Evolutionary conservation across 2,113 vertebrate genomes (phyloP).

Genomic region (Alligator sinensis): DNA sequence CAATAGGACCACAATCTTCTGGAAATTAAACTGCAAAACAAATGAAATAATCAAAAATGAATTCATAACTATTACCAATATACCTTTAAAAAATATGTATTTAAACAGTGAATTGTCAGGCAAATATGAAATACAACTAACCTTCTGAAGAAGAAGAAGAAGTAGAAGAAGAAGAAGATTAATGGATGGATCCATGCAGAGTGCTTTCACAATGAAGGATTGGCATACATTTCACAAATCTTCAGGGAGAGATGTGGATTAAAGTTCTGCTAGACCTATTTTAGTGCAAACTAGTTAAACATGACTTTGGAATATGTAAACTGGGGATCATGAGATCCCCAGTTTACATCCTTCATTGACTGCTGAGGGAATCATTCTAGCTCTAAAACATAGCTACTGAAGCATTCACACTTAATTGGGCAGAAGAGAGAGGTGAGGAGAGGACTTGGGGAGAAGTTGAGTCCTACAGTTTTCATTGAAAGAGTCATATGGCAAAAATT

Average conservation of each 20-base stretch:
- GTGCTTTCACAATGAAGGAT: background rate
- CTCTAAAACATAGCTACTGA: background rate
- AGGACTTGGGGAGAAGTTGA: background rate
- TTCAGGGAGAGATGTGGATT: background rate
- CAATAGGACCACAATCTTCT: conserved; percentile 27
- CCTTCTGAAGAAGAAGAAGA: background rate
- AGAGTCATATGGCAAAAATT: background rate
- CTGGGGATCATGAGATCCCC: no score
- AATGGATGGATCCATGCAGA: background rate
- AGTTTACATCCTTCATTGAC: background rate
- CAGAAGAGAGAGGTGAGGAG: background rate
- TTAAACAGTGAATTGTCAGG: background rate
- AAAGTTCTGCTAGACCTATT: background rate
- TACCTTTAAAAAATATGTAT: background rate
- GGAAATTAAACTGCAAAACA: conserved; percentile 5
- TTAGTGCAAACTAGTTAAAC: background rate
- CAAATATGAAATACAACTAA: background rate
- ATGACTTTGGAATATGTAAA: background rate
- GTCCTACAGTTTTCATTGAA: background rate
- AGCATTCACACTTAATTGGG: no score
- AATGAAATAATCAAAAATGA: conserved; percentile 4
- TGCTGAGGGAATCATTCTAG: background rate
- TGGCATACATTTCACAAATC: accelerated
- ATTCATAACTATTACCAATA: background rate
- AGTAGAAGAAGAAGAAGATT: background rate